These are phyloP conservation scores for Chondrilla cf. caribensis DNA, from an alignment of 37 sponge, comb jelly and placozoan species.

Conservation along the genomic window DNA sequence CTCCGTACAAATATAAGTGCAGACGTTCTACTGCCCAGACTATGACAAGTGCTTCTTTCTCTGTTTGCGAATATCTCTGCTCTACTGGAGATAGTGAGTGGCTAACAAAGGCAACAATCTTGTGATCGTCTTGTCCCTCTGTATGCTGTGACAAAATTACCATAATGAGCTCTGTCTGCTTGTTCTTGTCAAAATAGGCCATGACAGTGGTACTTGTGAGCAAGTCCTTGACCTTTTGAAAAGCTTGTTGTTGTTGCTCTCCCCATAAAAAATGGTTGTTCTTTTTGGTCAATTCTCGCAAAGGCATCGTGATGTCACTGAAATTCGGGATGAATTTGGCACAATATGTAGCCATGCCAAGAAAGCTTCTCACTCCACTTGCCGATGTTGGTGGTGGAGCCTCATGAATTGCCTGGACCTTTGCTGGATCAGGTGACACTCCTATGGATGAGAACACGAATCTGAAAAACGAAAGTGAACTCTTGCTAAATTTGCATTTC, in stretches of 20 bases:
- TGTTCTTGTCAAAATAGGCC: not conserved
- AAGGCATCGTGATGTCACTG: not conserved
- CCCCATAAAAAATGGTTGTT: slow-evolving; percentile 28
- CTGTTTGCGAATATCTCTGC: slow-evolving; percentile 11
- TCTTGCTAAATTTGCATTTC: slow-evolving; percentile 49
- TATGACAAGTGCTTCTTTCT: not conserved
- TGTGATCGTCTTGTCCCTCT: slow-evolving; percentile 5
- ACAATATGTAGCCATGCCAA: slow-evolving; percentile 7
- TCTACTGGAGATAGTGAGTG: not conserved
- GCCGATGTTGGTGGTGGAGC: slow-evolving; percentile 27
- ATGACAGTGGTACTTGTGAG: slow-evolving; percentile 29
- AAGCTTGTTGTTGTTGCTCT: slow-evolving; percentile 20
- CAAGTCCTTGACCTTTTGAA: slow-evolving; percentile 36
- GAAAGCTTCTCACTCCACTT: too few relatives aligned
- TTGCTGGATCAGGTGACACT: not conserved
- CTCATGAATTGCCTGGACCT: slow-evolving; percentile 32
- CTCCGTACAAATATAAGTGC: not conserved
- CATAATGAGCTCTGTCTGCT: slow-evolving; percentile 25
- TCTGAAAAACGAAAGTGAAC: slow-evolving; percentile 40
- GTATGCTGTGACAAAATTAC: slow-evolving; percentile 34
- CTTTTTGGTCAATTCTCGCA: slow-evolving; percentile 42
- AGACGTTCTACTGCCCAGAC: too few relatives aligned
- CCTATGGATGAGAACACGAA: slow-evolving; percentile 31
- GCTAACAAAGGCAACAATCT: slow-evolving; percentile 44
- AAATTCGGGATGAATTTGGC: slow-evolving; percentile 47